These are phyloP conservation scores for Sclerodermus sp. DNA, from an alignment of 2,888 invertebrate genomes.

Conservation along the genomic window DNA sequence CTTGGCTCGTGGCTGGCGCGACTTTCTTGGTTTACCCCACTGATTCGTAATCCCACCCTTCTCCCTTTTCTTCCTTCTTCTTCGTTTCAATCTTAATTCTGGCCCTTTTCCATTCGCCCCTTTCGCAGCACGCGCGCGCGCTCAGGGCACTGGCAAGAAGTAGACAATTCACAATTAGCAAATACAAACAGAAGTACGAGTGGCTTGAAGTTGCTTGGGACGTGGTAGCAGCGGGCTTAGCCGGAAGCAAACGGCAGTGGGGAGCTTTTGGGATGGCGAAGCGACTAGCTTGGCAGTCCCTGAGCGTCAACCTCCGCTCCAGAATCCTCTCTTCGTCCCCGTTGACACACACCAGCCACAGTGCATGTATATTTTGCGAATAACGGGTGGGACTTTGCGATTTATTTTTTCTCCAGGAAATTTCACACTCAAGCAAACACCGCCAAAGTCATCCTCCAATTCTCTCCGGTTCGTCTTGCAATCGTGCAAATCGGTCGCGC, in stretches of 20 bases:
- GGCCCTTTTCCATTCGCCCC: neutral
- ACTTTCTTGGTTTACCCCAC: too few species aligned
- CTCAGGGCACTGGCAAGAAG: slow-evolving; percentile 42
- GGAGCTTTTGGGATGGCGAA: slow-evolving; percentile 35
- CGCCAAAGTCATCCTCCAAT: too few species aligned
- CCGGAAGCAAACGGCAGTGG: slow-evolving; percentile 41
- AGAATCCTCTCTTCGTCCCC: slow-evolving; percentile 29
- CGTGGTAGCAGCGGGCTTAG: slow-evolving; percentile 38
- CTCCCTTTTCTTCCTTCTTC: slow-evolving; percentile 1
- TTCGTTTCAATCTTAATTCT: neutral
- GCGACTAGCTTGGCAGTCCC: slow-evolving; percentile 41
- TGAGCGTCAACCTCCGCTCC: slow-evolving; percentile 32
- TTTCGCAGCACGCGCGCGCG: slow-evolving; percentile 5
- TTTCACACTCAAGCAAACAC: too few species aligned
- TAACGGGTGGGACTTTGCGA: slow-evolving; percentile 27
- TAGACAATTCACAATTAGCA: slow-evolving; percentile 59
- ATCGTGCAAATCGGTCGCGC: too few species aligned
- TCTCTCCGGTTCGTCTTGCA: too few species aligned
- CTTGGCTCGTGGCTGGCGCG: too few species aligned
- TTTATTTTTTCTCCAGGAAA: too few species aligned
- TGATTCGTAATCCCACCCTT: slow-evolving; percentile 18
- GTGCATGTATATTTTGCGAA: slow-evolving; percentile 25
- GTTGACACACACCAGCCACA: slow-evolving; percentile 26
- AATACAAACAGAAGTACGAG: slow-evolving; percentile 55
- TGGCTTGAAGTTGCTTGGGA: slow-evolving; percentile 47